Conservation (phyloP, 1,140 invertebrate species). For the Microplitis demolitor region DNA sequence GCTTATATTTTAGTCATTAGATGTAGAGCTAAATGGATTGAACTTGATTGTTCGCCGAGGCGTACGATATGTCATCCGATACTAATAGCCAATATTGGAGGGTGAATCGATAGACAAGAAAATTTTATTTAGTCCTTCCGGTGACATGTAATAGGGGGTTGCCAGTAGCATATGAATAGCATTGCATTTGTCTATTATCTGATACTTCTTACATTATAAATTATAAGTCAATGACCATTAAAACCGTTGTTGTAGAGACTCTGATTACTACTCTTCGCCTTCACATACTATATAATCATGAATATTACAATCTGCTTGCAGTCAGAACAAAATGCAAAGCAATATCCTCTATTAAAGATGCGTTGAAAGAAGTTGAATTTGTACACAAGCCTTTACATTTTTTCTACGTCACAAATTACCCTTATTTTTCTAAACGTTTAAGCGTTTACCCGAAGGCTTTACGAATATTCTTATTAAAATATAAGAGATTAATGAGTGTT, state of each 20-base stretch:
- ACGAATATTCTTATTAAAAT: no score
- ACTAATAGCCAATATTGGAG: conserved; percentile 25
- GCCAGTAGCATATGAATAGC: conserved; percentile 3
- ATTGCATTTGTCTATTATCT: conserved; percentile 18
- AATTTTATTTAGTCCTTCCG: conserved; percentile 30
- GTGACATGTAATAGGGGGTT: conserved; percentile 21
- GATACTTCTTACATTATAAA: neutral
- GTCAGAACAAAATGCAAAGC: neutral
- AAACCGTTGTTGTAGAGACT: conserved; percentile 1
- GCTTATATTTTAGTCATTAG: neutral
- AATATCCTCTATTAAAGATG: neutral
- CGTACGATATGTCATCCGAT: conserved; percentile 24
- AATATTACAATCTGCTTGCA: neutral
- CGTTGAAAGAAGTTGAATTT: neutral
- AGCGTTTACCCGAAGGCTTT: no score
- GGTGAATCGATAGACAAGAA: conserved; percentile 22
- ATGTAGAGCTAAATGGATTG: neutral
- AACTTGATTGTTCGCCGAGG: neutral
- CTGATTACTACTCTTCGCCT: neutral
- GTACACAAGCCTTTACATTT: neutral
- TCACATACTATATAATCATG: neutral
- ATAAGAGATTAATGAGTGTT: no score
- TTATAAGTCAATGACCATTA: neutral
- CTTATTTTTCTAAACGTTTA: no score
- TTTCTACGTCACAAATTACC: neutral